Conservation (phyloP, 2,888 invertebrate genomes). For the Malthinus flaveolus region DNA sequence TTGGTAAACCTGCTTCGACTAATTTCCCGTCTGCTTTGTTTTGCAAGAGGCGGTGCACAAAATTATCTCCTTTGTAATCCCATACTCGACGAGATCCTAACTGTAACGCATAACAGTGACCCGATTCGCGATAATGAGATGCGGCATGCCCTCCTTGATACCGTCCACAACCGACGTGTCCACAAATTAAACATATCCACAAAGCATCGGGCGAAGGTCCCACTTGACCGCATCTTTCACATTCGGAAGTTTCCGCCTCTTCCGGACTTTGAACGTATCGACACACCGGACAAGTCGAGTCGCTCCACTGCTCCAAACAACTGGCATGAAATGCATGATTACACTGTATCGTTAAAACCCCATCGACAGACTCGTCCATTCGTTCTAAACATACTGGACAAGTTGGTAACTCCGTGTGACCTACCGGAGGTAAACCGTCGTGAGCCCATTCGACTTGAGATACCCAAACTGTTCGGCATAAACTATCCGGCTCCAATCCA, state of each 20-base stretch:
- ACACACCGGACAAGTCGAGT: constrained; percentile 97
- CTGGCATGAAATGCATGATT: constrained; percentile 97
- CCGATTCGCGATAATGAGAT: constrained; percentile 91
- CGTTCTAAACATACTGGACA: constrained; percentile 95
- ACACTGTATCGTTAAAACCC: constrained; percentile 95
- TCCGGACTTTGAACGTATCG: constrained; percentile 69
- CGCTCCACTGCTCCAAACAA: constrained; percentile 95
- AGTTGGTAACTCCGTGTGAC: constrained; percentile 93
- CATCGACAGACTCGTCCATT: constrained; percentile 98
- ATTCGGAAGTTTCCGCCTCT: constrained; percentile 61
- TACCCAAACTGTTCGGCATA: constrained; percentile 96
- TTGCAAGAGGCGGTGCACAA: constrained; percentile 93
- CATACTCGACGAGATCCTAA: constrained; percentile 96
- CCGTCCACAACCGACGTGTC: constrained; percentile 96
- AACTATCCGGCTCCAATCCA: constrained; percentile 85
- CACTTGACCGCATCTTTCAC: constrained; percentile 59
- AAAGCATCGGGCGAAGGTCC: constrained; percentile 73
- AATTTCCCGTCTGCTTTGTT: constrained; percentile 96
- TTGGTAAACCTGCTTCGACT: constrained; percentile 74
- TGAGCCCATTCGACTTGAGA: constrained; percentile 86
- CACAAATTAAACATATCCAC: constrained; percentile 99
- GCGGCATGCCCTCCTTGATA: constrained; percentile 88
- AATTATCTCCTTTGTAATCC: constrained; percentile 98
- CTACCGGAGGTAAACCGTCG: constrained; percentile 67
- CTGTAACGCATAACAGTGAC: constrained; percentile 97